These are phyloP conservation scores for Channa maculata DNA, from an alignment of 2,113 vertebrate species.

Conservation along the genomic window DNA sequence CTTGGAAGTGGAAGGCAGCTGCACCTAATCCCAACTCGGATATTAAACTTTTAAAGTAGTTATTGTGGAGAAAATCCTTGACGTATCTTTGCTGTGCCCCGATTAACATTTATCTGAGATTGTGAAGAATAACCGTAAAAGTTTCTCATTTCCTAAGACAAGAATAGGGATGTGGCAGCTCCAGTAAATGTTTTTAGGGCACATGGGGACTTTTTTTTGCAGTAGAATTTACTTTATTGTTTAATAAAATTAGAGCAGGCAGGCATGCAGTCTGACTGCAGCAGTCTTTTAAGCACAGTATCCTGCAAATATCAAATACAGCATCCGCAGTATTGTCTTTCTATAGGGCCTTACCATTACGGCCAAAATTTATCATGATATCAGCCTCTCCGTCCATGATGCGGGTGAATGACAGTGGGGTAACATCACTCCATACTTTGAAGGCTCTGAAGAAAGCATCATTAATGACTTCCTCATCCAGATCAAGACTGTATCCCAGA, in stretches of 20 bases:
- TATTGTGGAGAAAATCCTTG: neutral
- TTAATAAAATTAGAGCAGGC: neutral
- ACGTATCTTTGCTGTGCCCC: neutral
- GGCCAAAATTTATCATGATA: conserved; percentile 99
- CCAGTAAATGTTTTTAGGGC: neutral
- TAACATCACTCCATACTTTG: conserved; percentile 96
- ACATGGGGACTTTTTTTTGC: too few species aligned
- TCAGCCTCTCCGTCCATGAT: conserved; percentile 96
- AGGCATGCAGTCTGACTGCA: neutral
- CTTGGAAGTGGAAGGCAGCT: neutral
- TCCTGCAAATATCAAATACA: neutral
- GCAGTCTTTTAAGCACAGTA: neutral
- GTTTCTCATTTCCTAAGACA: neutral
- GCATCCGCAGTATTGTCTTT: neutral
- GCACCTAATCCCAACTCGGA: neutral
- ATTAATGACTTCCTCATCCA: conserved; percentile 94
- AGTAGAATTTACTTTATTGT: neutral
- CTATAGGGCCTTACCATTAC: conserved; percentile 88
- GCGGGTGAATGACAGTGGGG: conserved; percentile 90
- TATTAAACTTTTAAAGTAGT: neutral
- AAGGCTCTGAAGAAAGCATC: conserved; percentile 96
- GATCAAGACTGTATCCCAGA: conserved; percentile 91
- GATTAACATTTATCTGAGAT: too few species aligned
- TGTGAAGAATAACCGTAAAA: neutral
- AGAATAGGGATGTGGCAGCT: neutral